Evolutionary conservation across 2,888 invertebrate genomes (phyloP), one percentile per base, ranked within the genome.

Genomic region (Leptura quadrifasciata): DNA sequence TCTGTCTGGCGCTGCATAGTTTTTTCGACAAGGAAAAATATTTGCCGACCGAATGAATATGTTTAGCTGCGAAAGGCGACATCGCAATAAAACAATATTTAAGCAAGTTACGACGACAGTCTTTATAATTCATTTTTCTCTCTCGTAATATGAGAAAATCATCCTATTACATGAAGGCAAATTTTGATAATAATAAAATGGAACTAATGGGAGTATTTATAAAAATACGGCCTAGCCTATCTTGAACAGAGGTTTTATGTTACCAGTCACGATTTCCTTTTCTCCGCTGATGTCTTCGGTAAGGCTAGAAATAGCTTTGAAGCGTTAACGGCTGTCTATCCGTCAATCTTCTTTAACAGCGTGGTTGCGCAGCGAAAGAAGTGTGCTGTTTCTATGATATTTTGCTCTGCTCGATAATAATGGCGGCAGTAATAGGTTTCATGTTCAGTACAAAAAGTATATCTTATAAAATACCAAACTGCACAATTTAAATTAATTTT

Each of bases 241-340:
- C 58, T 69, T 24, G 58, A 35, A 9, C 58, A 80, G 80, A 81
- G 58, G 54, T 73, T 75, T 57, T 75, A 71, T 60, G 57, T 77
- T 61, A 61, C 67, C 57, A 73, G 75, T 75, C 77, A 77, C 77
- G 77, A 73, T 76, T 39, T 63, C 21, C 58, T 69, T 69, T 58
- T 58, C 58, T 39, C 39, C 58, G 39, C 35, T 35, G 69, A 20
- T 57, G 69, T 55, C 69, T 69, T 69, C 69, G 69, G 57, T 69
- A 69, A 57, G 21, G 58, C 58, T 35, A 58, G 69, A 69, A 58
- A 69, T 58, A 58, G 47, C 69, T 69, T 57, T 58, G 58, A 58
- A 69, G 69, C 58, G 68, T 68, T 68, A 68, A 68, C 54, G 68
- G 65, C 75, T 74, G 76, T 72, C 76, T 72, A 76, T 68, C 76